phyloP scores from a whole-genome alignment of 2,888 invertebrate species.

The Oasisia sp. region DNA sequence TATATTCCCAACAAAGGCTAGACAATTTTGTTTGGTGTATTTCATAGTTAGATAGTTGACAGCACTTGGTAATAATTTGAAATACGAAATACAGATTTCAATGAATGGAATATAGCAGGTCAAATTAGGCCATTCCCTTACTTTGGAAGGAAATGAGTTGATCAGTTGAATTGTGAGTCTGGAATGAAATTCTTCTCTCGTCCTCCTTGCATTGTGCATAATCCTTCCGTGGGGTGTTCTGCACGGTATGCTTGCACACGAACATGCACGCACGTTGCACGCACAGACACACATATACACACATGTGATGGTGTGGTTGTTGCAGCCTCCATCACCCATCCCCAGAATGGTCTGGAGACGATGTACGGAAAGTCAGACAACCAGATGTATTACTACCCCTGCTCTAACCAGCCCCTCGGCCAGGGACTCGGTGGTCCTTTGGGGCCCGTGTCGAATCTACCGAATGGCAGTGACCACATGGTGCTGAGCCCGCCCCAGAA shows the following conservation, averaged over 20 bases:
- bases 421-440: slow-evolving; percentile 45
- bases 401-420: slow-evolving; percentile 69
- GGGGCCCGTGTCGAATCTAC: slow-evolving; percentile 43
- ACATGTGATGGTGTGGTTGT: slow-evolving; percentile 57
- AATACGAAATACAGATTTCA: no score
- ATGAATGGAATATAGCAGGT: no score
- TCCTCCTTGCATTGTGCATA: not conserved
- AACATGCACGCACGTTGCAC: not conserved
- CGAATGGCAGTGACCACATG: slow-evolving; percentile 25
- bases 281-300: not conserved
- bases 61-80: no score
- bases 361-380: slow-evolving; percentile 85
- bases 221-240: no score
- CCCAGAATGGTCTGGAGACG: slow-evolving; percentile 74
- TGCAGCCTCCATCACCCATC: slow-evolving; percentile 91
- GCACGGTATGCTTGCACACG: not conserved
- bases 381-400: slow-evolving; percentile 82
- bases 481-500: slow-evolving; percentile 64
- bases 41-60: no score
- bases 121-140: not conserved
- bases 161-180: not conserved
- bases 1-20: no score
- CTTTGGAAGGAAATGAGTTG: not conserved
- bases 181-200: not conserved
- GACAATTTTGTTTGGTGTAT: no score